phyloP scores from a whole-genome alignment of 2,797 vertebrate genomes.

The Lagorchestes hirsutus region DNA sequence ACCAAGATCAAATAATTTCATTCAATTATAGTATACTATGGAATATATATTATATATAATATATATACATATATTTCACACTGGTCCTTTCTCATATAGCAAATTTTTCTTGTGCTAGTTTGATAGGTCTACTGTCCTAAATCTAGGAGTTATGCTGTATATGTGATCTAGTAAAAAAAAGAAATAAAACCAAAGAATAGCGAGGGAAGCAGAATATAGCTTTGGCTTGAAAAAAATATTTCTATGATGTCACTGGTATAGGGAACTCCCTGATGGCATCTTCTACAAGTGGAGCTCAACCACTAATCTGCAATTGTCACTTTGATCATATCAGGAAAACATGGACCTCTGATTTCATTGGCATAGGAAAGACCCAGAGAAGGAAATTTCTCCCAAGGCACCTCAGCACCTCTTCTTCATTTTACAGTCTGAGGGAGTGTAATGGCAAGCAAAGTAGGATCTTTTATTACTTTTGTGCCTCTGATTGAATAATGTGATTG shows the following conservation, averaged over 20 bases:
- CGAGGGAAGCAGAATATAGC: background rate
- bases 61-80: background rate
- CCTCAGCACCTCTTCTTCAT: background rate
- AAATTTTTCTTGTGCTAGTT: background rate
- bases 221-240: too few relatives aligned
- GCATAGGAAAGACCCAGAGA: background rate
- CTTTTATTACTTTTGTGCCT: too few relatives aligned
- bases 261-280: background rate
- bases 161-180: background rate
- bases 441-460: too few relatives aligned
- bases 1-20: background rate
- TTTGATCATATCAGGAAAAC: background rate
- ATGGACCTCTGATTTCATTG: background rate
- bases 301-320: background rate
- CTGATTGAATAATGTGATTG: too few relatives aligned
- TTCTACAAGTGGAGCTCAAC: background rate
- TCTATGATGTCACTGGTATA: background rate
- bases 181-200: background rate
- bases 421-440: background rate
- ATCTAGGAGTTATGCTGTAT: background rate
- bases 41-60: too few relatives aligned
- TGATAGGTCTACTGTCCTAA: background rate
- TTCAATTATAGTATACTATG: background rate
- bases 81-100: background rate
- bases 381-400: background rate